Evolutionary conservation across 2,113 vertebrate species (phyloP).

Genomic region (Climacteris rufus): DNA sequence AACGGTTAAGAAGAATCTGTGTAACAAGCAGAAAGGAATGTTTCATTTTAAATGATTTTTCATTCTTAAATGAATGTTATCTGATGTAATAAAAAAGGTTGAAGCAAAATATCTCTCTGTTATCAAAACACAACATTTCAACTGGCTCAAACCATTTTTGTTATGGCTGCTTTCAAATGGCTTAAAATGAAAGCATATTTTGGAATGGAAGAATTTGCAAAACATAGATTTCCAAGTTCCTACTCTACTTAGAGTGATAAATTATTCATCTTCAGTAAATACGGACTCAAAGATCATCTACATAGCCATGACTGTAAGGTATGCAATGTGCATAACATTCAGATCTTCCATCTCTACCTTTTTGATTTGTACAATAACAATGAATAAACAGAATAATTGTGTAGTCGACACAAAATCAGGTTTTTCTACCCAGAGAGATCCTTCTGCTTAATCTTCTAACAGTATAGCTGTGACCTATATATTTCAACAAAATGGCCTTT

Average conservation of each 20-base stretch:
- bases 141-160: slow-evolving; percentile 17
- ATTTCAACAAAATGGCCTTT: not conserved
- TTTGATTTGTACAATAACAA: not conserved
- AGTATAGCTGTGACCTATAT: not conserved
- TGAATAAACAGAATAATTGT: not conserved
- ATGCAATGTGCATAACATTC: not conserved
- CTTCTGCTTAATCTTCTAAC: not conserved
- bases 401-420: no score
- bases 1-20: not conserved
- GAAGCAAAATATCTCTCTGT: slow-evolving; percentile 25
- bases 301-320: not conserved
- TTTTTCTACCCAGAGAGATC: not conserved
- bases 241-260: not conserved
- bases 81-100: slow-evolving; percentile 41
- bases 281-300: not conserved
- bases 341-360: not conserved
- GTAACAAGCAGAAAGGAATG: slow-evolving; percentile 21
- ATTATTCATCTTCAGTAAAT: not conserved
- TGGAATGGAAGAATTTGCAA: not conserved
- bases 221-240: slow-evolving; percentile 26
- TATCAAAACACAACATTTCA: slow-evolving; percentile 45
- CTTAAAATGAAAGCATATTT: slow-evolving; percentile 39
- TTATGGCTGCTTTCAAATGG: slow-evolving; percentile 36
- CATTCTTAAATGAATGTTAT: slow-evolving; percentile 24
- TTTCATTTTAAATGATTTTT: slow-evolving; percentile 43